Evolutionary conservation across 2,888 invertebrate genomes (phyloP), one percentile per base, ranked within the genome.

Genomic region (Philonicus albiceps): DNA sequence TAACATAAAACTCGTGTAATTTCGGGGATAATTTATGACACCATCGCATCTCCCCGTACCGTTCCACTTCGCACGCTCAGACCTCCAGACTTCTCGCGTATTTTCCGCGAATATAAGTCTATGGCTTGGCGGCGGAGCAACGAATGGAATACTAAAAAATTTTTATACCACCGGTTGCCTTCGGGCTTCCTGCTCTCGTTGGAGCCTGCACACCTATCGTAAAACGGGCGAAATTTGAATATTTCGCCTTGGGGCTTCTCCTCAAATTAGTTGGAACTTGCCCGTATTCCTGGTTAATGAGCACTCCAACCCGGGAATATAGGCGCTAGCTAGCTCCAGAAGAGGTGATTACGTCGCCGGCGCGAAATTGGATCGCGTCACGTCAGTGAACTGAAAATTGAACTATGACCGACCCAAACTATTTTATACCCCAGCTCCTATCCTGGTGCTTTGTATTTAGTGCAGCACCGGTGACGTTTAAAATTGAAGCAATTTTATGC

Each of bases 1-100:
- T 86, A 86, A 86, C 86, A 86, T 86, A 86, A 86, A 86, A 86
- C 73, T 86, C 86, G 49, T 81, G 86, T 86, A 86, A 86, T 86
- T 86, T 86, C 81, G 83, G 43, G 81, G 19, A 86, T 86, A 86
- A 86, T 86, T 86, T 86, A 86, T 81, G 86, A 86, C 73, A 40
- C 37, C 81, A 86, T 83, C 73, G 22, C 27, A 22, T n/a, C 34
- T 30, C 34, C 78, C 31, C 27, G 53, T 22, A 0, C 22, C 64
- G 3, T 16, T 3, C 22, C 16, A 43, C 30, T n/a, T 6, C 22
- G 11, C 16, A 27, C 80, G 13, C 4, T 13, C 16, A 3, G 3
- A 43, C 13, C 40, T 6, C 2, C 2, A 80, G 80, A 53, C 64
- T 27, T 11, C 11, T 64, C 27, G 27, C 49, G 80, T 80, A 31